Evolutionary conservation across 2,113 vertebrate genomes (phyloP).

Genomic region (Ardeotis arabs): DNA sequence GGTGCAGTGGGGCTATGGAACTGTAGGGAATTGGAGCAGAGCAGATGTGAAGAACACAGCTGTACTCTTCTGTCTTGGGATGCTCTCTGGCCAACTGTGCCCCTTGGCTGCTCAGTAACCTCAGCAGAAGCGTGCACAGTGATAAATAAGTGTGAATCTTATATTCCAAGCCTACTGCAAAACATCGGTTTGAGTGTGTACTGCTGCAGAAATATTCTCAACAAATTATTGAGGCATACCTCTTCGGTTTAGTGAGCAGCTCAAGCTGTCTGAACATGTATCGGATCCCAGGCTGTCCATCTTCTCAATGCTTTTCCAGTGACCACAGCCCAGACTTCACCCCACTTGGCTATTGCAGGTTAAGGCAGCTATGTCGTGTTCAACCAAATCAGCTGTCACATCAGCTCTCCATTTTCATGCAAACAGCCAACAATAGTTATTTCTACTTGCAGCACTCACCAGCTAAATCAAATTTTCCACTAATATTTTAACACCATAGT

Average conservation of each 20-base stretch:
- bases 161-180: not conserved
- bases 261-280: not conserved
- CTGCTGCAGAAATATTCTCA: not conserved
- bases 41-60: not conserved
- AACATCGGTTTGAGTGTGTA: not conserved
- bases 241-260: not conserved
- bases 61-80: accelerated
- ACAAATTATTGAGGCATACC: not conserved
- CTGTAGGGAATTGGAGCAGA: accelerated
- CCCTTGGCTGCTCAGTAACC: not conserved
- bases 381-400: constrained; percentile 23
- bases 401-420: not conserved
- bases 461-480: not conserved
- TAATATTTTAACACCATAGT: not conserved
- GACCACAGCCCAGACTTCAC: not conserved
- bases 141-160: not conserved
- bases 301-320: not conserved
- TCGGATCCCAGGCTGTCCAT: not conserved
- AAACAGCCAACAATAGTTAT: constrained; percentile 16
- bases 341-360: not conserved
- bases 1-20: not conserved
- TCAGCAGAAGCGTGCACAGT: not conserved
- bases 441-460: constrained; percentile 12
- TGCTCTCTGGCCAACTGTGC: not conserved
- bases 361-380: not conserved